Evolutionary conservation across 2,888 invertebrate species (phyloP).

Genomic region (Temnothorax ravouxi): DNA sequence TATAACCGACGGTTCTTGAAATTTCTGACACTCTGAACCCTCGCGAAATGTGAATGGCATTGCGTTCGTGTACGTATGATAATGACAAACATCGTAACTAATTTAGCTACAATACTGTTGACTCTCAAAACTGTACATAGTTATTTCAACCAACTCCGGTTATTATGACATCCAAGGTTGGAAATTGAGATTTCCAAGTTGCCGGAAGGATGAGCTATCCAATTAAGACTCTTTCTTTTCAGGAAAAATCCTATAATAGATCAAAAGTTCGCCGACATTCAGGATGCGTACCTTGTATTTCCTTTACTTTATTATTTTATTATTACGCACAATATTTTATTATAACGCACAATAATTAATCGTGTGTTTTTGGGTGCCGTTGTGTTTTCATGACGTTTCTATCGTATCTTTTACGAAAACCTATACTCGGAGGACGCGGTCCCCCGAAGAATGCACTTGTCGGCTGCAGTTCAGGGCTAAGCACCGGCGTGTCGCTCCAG

Average conservation of each 20-base stretch:
- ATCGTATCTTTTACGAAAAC: neutral
- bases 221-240: neutral
- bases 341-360: no score
- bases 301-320: constrained; percentile 11
- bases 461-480: constrained; percentile 24
- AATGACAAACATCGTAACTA: neutral
- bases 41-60: neutral
- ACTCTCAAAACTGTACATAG: neutral
- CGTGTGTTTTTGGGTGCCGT: neutral
- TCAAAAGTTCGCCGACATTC: neutral
- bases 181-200: constrained; percentile 4
- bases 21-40: neutral
- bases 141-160: neutral
- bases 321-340: no score
- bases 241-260: neutral
- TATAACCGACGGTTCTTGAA: constrained; percentile 22
- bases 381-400: neutral
- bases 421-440: neutral
- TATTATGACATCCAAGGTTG: neutral
- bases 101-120: constrained; percentile 16
- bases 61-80: neutral
- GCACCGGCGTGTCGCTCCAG: constrained; percentile 31
- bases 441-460: constrained; percentile 43
- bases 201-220: neutral
- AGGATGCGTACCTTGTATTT: neutral